These are phyloP conservation scores for Lymantria dispar DNA, from an alignment of 2,888 invertebrate species.

Conservation along the genomic window DNA sequence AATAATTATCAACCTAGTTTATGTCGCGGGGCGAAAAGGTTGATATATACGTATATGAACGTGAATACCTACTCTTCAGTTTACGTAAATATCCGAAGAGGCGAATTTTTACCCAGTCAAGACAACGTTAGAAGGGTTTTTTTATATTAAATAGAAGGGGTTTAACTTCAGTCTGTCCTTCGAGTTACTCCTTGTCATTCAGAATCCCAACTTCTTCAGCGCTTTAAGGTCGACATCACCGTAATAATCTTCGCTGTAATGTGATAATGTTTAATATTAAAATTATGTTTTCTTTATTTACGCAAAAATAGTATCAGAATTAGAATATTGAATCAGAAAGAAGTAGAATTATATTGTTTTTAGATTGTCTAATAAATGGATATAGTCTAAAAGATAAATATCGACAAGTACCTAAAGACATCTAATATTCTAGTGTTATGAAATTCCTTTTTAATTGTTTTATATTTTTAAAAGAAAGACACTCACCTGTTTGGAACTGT, in stretches of 20 bases:
- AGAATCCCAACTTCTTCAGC: conserved; percentile 91
- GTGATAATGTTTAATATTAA: conserved; percentile 17
- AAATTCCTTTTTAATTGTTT: too few species aligned
- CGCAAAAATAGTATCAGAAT: neutral
- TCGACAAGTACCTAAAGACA: too few species aligned
- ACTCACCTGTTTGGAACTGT: conserved; percentile 2
- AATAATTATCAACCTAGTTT: too few species aligned
- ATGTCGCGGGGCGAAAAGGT: too few species aligned
- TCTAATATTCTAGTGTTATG: too few species aligned
- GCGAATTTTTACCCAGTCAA: neutral
- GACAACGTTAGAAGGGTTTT: neutral
- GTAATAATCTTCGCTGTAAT: conserved; percentile 94
- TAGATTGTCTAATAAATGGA: too few species aligned
- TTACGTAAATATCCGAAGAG: conserved; percentile 1
- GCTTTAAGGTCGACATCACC: conserved; percentile 95
- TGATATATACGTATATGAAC: too few species aligned
- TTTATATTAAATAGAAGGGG: conserved; percentile 61
- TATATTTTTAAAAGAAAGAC: neutral
- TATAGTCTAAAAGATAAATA: too few species aligned
- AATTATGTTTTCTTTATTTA: neutral
- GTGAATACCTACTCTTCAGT: neutral
- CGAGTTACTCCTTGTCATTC: conserved; percentile 78
- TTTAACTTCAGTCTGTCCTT: conserved; percentile 76
- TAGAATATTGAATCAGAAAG: neutral
- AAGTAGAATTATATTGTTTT: too few species aligned